Evolutionary conservation across 2,113 vertebrate genomes (phyloP).

Genomic region (Myotis lucifugus): DNA sequence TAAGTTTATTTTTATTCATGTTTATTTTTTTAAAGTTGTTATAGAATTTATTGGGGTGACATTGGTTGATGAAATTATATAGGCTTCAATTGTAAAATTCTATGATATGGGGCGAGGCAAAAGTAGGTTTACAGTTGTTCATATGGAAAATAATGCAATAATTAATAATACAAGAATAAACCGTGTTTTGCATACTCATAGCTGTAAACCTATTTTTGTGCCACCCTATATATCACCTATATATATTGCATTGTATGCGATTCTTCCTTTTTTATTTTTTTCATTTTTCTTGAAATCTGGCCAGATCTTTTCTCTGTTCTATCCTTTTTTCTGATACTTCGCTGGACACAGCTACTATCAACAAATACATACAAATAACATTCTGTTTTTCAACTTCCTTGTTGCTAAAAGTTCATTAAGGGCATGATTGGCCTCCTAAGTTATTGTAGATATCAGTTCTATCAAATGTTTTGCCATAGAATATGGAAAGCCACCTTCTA

Average conservation of each 20-base stretch:
- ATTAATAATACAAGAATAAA: not conserved
- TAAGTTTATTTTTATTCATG: not conserved
- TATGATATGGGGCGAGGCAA: not conserved
- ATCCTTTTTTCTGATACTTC: not conserved
- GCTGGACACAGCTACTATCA: not conserved
- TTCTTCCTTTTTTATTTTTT: not conserved
- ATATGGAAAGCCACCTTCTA: not conserved
- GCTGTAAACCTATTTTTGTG: not conserved
- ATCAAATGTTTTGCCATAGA: not conserved
- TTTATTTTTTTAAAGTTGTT: not conserved
- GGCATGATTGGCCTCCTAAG: not conserved
- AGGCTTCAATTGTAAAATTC: not conserved
- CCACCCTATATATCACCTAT: not conserved
- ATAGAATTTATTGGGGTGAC: not conserved
- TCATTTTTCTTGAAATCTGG: not conserved
- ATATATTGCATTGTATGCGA: not conserved
- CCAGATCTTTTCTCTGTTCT: not conserved
- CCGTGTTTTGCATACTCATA: not conserved
- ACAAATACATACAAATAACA: not conserved
- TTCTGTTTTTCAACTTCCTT: not conserved
- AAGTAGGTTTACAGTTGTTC: not conserved
- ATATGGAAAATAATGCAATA: not conserved
- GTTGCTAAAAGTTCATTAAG: conserved; percentile 21
- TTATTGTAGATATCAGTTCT: not conserved
- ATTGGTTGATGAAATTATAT: not conserved